Conservation (phyloP, 2,888 invertebrate genomes). For the Ennomos erosarius region DNA sequence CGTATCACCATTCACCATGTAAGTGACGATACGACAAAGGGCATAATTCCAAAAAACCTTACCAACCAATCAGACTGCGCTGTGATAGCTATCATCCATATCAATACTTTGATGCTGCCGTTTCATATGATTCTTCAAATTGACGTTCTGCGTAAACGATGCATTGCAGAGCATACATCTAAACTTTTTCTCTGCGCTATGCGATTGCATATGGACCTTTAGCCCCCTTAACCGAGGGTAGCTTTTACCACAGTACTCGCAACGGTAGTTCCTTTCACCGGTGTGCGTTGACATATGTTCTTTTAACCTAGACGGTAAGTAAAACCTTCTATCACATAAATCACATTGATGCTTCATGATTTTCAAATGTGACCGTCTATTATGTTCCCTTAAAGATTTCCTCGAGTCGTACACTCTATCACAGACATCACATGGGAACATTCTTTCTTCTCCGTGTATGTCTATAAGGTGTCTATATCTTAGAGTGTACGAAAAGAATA, state of each 20-base stretch:
- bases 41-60: background rate
- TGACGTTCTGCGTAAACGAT: slow-evolving; percentile 83
- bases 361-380: slow-evolving; percentile 68
- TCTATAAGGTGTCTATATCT: slow-evolving; percentile 72
- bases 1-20: too few relatives aligned
- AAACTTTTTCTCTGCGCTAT: slow-evolving; percentile 80
- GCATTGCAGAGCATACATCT: slow-evolving; percentile 82
- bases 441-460: slow-evolving; percentile 70
- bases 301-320: slow-evolving; percentile 70
- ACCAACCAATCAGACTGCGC: background rate
- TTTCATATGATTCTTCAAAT: slow-evolving; percentile 85
- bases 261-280: slow-evolving; percentile 80
- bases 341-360: slow-evolving; percentile 73
- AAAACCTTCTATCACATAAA: slow-evolving; percentile 74
- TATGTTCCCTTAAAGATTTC: slow-evolving; percentile 73
- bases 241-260: slow-evolving; percentile 84
- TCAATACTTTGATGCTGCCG: slow-evolving; percentile 75
- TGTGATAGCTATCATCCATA: slow-evolving; percentile 50
- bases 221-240: slow-evolving; percentile 84
- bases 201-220: slow-evolving; percentile 85
- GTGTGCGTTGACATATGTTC: slow-evolving; percentile 84
- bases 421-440: slow-evolving; percentile 71
- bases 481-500: slow-evolving; percentile 68
- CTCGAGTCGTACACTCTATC: slow-evolving; percentile 73
- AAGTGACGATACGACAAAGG: too few relatives aligned